Evolutionary conservation across 2,797 vertebrate species (phyloP).

Genomic region (Psittacula derbiana): DNA sequence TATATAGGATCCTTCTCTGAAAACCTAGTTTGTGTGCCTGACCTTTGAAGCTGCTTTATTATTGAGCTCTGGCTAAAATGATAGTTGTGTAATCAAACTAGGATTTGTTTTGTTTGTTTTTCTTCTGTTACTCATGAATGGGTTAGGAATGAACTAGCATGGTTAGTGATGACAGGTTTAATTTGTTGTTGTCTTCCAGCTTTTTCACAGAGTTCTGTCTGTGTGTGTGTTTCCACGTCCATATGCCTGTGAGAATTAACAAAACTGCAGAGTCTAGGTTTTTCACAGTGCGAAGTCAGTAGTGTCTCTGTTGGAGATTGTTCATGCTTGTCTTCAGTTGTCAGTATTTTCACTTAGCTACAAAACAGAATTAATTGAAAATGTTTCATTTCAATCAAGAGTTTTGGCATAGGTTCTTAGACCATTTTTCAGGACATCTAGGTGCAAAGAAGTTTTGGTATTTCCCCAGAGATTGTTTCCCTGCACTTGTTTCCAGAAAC

Average conservation of each 20-base stretch:
- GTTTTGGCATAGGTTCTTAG: background rate
- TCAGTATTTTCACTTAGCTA: background rate
- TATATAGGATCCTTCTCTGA: background rate
- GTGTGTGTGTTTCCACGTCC: background rate
- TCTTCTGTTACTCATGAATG: constrained; percentile 18
- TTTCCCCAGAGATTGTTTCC: background rate
- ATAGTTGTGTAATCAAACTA: constrained; percentile 17
- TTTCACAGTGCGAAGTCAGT: background rate
- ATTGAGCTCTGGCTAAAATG: background rate
- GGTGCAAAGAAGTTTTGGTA: background rate
- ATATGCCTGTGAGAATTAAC: background rate
- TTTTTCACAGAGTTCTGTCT: background rate
- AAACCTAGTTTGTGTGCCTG: background rate
- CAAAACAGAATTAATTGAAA: background rate
- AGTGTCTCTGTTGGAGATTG: background rate
- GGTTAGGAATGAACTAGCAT: constrained; percentile 24
- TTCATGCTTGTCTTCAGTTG: background rate
- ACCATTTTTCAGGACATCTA: background rate
- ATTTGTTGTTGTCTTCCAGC: background rate
- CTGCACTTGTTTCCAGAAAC: background rate
- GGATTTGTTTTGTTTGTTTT: constrained; percentile 1
- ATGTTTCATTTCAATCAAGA: background rate
- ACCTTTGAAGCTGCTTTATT: background rate
- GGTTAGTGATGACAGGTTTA: constrained; percentile 16
- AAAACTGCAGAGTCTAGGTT: background rate